Conservation (phyloP, 2,888 invertebrate genomes). For the Hedychridium roseum region DNA sequence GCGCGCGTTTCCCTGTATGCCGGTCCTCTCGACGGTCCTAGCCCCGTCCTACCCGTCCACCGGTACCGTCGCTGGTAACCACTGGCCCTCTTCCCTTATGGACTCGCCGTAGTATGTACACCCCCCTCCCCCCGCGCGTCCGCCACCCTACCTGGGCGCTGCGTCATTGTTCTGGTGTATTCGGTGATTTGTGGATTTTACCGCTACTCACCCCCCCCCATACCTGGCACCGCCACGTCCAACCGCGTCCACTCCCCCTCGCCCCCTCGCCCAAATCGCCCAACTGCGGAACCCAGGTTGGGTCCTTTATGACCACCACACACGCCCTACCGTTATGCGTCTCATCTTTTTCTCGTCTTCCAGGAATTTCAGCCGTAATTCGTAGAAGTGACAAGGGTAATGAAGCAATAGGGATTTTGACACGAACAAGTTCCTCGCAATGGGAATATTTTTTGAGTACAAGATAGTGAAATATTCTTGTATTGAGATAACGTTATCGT, state of each 20-base stretch:
- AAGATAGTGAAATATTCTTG: no score
- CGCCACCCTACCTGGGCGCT: constrained; percentile 20
- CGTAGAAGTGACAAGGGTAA: no score
- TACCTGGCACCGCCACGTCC: constrained; percentile 14
- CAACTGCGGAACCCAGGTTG: no score
- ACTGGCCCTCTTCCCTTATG: constrained; percentile 32
- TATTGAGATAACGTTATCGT: no score
- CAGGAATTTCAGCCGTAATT: no score
- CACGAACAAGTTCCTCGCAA: no score
- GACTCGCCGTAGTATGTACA: constrained; percentile 18
- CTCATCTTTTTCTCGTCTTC: no score
- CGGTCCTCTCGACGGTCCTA: constrained; percentile 41
- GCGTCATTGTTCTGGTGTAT: constrained; percentile 63
- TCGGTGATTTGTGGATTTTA: constrained; percentile 63
- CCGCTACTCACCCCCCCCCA: constrained; percentile 35
- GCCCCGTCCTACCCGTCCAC: constrained; percentile 27
- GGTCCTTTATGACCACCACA: no score
- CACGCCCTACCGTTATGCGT: no score
- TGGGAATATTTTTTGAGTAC: no score
- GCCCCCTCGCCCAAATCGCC: neutral
- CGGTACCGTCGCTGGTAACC: constrained; percentile 34
- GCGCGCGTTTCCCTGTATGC: constrained; percentile 50
- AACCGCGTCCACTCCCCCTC: constrained; percentile 1
- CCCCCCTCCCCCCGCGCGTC: constrained; percentile 22
- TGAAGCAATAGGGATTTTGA: no score